These are phyloP conservation scores for Ganaspis sp. DNA, from an alignment of 1,140 invertebrate species.

Conservation along the genomic window DNA sequence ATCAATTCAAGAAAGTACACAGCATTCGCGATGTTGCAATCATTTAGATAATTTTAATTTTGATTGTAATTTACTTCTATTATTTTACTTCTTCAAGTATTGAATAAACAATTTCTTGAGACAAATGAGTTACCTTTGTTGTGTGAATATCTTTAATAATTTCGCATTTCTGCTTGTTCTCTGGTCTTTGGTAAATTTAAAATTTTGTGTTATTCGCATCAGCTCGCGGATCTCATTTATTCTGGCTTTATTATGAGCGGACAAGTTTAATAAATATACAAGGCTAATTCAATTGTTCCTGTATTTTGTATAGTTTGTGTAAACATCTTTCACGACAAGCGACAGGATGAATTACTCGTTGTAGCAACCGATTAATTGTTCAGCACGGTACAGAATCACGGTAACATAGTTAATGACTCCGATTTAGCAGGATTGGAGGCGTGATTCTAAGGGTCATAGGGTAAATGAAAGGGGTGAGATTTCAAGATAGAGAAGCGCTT, in stretches of 20 bases:
- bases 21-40: no score
- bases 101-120: no score
- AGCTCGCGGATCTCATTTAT: no score
- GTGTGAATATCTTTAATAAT: no score
- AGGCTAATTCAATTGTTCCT: neutral
- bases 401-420: conserved; percentile 32
- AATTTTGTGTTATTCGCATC: no score
- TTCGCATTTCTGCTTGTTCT: neutral
- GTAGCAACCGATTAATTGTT: conserved; percentile 35
- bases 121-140: no score
- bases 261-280: conserved; percentile 1
- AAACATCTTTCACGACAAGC: conserved; percentile 11
- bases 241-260: neutral
- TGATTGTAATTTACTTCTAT: no score
- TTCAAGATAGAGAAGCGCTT: conserved; percentile 28
- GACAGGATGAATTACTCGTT: conserved; percentile 40
- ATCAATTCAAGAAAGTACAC: no score
- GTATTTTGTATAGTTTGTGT: conserved; percentile 20
- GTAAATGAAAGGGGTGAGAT: conserved; percentile 30
- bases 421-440: conserved; percentile 37
- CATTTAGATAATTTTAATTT: no score
- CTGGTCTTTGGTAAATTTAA: no score
- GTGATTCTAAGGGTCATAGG: conserved; percentile 21
- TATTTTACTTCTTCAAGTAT: no score
- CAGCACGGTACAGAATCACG: conserved; percentile 32